Percentiles rank a stretch among this genome's conserved stretches.
Conservation (phyloP, 2,113 vertebrate genomes). For the Romanogobio albipinnatus region DNA sequence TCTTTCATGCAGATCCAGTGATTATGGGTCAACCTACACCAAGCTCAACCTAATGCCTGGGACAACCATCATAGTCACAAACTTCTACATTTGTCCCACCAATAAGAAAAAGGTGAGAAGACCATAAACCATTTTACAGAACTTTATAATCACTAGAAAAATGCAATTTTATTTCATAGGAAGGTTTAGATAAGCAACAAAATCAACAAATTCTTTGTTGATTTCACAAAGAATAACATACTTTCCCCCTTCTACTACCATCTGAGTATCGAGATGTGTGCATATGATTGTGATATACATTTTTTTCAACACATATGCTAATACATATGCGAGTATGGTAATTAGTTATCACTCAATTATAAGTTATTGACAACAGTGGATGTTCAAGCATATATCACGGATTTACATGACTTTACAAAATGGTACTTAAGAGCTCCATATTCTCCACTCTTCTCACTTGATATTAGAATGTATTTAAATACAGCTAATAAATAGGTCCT, state of each 20-base stretch:
- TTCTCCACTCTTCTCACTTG: neutral
- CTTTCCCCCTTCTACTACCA: neutral
- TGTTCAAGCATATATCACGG: neutral
- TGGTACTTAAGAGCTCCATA: neutral
- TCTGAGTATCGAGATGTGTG: neutral
- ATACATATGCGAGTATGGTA: conserved; percentile 1
- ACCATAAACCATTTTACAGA: neutral
- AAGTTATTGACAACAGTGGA: neutral
- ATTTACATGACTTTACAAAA: neutral
- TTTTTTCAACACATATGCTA: neutral
- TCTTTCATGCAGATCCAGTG: conserved; percentile 83
- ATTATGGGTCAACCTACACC: conserved; percentile 93
- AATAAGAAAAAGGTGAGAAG: conserved; percentile 94
- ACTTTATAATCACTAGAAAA: neutral
- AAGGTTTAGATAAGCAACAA: neutral
- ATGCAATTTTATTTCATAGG: neutral
- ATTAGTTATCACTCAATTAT: neutral
- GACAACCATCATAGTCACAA: conserved; percentile 89
- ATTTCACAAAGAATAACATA: neutral
- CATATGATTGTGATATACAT: neutral
- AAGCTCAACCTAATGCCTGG: conserved; percentile 94
- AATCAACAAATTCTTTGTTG: too few relatives aligned
- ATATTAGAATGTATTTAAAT: neutral
- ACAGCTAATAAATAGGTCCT: conserved; percentile 5
- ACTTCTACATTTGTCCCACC: conserved; percentile 95